A percentile compares a stretch with the other conserved stretches of the same genome.
Evolutionary conservation across 1,140 invertebrate genomes (phyloP).

Genomic region (Callitettix versicolor): DNA sequence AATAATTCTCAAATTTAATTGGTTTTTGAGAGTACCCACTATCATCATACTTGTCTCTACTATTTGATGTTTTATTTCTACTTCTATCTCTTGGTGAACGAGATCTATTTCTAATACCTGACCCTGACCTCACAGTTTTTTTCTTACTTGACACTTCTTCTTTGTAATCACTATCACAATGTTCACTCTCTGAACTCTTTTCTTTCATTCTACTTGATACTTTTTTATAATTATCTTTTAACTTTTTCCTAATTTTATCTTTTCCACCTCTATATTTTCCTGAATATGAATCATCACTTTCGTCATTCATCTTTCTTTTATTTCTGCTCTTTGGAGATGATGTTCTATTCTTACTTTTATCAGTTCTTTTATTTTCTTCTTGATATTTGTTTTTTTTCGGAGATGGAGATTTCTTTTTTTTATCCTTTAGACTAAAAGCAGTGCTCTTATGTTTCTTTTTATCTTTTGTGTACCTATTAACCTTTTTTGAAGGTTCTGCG

Average conservation of each 20-base stretch:
- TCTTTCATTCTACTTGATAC: not conserved
- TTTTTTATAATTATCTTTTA: conserved; percentile 13
- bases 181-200: not conserved
- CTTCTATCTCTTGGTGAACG: conserved; percentile 14
- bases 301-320: not conserved
- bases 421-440: not conserved
- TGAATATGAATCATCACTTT: not conserved
- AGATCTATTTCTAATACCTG: not conserved
- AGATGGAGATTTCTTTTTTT: not conserved
- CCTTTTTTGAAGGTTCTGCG: not conserved
- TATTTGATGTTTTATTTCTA: conserved; percentile 23
- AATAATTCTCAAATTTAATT: not conserved
- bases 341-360: conserved; percentile 17
- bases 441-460: conserved; percentile 3
- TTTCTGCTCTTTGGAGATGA: conserved; percentile 13
- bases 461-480: not conserved
- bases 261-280: not conserved
- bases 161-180: not conserved
- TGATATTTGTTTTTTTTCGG: conserved; percentile 26
- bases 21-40: conserved; percentile 2
- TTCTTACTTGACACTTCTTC: conserved; percentile 12
- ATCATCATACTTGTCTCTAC: conserved; percentile 20
- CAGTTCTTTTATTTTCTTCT: conserved; percentile 20
- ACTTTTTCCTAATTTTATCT: conserved; percentile 12
- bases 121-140: conserved; percentile 11